Evolutionary conservation across 2,888 invertebrate species (phyloP).

Genomic region (Drosophila ustulata): DNA sequence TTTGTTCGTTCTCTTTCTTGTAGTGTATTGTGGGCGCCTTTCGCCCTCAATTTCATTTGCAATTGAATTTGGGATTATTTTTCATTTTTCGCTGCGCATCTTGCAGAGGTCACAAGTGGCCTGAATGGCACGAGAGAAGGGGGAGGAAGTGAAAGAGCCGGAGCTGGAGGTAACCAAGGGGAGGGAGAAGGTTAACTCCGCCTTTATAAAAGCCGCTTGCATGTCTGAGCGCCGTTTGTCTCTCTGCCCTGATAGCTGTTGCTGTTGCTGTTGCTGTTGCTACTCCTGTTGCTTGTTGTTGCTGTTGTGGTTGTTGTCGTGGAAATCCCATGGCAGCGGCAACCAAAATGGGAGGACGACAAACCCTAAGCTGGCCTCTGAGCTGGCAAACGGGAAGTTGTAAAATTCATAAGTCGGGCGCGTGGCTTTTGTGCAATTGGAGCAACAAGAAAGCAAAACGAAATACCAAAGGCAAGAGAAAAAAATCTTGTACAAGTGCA

Average conservation of each 20-base stretch:
- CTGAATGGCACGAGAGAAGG: constrained; percentile 52
- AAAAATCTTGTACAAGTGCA: constrained; percentile 67
- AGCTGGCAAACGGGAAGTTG: constrained; percentile 71
- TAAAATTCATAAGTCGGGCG: constrained; percentile 80
- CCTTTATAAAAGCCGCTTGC: constrained; percentile 63
- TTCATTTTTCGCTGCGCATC: constrained; percentile 78
- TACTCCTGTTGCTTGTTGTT: constrained; percentile 23
- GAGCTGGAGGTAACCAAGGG: background rate
- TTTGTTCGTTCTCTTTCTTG: constrained; percentile 23
- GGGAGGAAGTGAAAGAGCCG: background rate
- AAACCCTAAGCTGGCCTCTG: constrained; percentile 52
- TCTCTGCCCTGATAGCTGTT: constrained; percentile 38
- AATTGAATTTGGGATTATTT: constrained; percentile 82
- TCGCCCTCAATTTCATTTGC: constrained; percentile 82
- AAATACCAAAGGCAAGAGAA: constrained; percentile 18
- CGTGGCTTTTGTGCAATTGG: constrained; percentile 79
- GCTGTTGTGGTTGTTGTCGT: constrained; percentile 24
- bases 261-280: constrained; percentile 25
- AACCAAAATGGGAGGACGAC: constrained; percentile 28
- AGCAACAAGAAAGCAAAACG: constrained; percentile 64
- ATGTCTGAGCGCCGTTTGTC: constrained; percentile 78
- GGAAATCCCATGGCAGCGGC: constrained; percentile 37
- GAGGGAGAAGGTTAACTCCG: constrained; percentile 1
- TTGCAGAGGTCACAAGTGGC: constrained; percentile 78
- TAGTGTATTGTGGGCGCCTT: constrained; percentile 61